Conservation (phyloP, 1,140 invertebrate genomes). For the Steinernema feltiae region DNA sequence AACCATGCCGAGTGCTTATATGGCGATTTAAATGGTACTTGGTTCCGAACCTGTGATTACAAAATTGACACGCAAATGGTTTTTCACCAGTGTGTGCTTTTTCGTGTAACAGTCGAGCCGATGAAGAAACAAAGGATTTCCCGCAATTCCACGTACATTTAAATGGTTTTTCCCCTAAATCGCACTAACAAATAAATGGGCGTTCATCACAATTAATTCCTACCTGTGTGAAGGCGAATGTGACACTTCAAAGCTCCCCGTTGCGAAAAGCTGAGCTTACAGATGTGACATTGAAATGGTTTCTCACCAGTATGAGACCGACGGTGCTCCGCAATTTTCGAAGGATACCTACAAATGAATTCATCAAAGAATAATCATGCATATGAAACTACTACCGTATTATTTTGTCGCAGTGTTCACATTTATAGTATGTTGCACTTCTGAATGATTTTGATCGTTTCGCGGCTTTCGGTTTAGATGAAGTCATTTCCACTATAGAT, state of each 20-base stretch:
- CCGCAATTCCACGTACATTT: not conserved
- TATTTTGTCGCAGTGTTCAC: not conserved
- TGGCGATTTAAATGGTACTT: constrained; percentile 18
- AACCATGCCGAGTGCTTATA: constrained; percentile 20
- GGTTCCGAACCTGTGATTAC: constrained; percentile 15
- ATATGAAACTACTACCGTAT: not conserved
- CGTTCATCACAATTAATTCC: not conserved
- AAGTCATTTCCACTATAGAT: not conserved
- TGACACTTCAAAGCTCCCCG: not conserved
- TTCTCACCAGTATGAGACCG: not conserved
- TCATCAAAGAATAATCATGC: not conserved
- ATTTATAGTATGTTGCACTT: not conserved
- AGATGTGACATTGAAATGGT: constrained; percentile 2
- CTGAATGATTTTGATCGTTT: not conserved
- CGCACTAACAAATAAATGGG: not conserved
- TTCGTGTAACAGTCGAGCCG: constrained; percentile 16
- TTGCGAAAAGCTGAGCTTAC: not conserved
- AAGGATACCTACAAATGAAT: not conserved
- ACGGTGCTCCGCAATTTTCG: not conserved
- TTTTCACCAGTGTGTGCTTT: constrained; percentile 35
- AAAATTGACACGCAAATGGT: constrained; percentile 24
- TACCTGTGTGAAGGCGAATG: not conserved
- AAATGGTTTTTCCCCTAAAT: not conserved
- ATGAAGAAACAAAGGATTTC: not conserved
- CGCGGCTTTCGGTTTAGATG: not conserved